Base-by-base conservation (phyloP, 2,113 vertebrate genomes). In the Hyperoodon ampullatus region DNA sequence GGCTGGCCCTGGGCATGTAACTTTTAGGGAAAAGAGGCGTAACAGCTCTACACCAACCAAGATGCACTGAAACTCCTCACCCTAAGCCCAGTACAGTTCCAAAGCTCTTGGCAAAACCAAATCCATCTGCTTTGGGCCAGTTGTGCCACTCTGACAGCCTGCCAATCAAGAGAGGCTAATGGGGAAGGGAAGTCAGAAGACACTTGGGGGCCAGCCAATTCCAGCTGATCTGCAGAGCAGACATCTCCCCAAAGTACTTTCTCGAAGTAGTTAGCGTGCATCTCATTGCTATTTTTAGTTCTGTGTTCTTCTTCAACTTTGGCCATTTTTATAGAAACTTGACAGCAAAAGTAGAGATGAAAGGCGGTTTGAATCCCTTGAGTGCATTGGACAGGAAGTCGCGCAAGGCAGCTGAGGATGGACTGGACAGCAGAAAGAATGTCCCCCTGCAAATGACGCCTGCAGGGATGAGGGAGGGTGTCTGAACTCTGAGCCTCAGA, bases 11-110 rank as follows among this genome's bases (percentile, higher is more conserved):
- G 33, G 0, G 26, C 1, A 0, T 6, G 70, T 1, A 53, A 53
- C 82, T 82, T 92, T 93, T 30, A 93, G 93, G 93, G 84, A 88
- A 75, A 97, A 97, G 91, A 96, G 5, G 47, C 39, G 75, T 15
- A 82, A 84, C 1, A 58, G 35, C 90, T 68, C 94, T 23, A 78
- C 94, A 42, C n/a, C 35, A 72, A 44, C 4, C 65, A 65, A 84
- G 77, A 84, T 0, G 71, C 81, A 58, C 5, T 3, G 14, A 83
- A 95, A 91, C n/a, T 42, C 35, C 75, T 74, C 26, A 26, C 35
- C 18, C 63, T 13, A 12, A 55, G 71, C 39, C 53, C 61, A 42
- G 26, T 6, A 58, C 12, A 85, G 88, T 35, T 55, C 24, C 4
- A 30, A 85, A 68, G 47, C 8, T 33, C 74, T 21, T 9, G 26